Evolutionary conservation across 2,797 vertebrate species (phyloP), one percentile per base, ranked within the genome.

Genomic region (Xyrichtys novacula): DNA sequence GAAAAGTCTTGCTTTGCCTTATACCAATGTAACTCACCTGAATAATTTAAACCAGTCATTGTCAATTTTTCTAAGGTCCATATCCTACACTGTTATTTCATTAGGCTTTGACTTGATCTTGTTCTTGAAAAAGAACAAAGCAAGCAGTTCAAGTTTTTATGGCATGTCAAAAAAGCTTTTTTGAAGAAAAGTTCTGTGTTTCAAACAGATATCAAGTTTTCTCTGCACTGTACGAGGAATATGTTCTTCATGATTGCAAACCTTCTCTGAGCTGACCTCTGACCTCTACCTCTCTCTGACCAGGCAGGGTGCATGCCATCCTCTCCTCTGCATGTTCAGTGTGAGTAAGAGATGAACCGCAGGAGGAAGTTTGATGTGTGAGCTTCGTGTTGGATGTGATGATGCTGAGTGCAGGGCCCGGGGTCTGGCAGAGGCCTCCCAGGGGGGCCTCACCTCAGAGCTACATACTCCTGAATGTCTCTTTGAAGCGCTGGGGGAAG

Each of bases 401-500:
- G 28, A 64, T 26, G 49, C 59, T 40, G 75, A 70, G 65, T 9
- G 26, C 16, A 12, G 48, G 61, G 64, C 64, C 48, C 43, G 46
- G 25, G 76, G 28, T 80, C 71, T 71, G 68, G 68, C 55, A 17
- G 52, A 7, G 48, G 61, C 40, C 50, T 71, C 56, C 80, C 61
- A 1, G 20, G 49, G 62, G 62, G 65, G 46, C 3, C 46, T 73
- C 77, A 75, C 83, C 76, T 79, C 48, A 4, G 46, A 61, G 57
- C 70, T 59, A 43, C 66, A 56, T 6, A n/a, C 78, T 66, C 34
- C 71, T 74, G 70, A 63, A 78, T 63, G 78, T 76, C 79, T 78
- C 71, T 89, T 84, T 88, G 80, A 85, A 85, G 78, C 55, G 57
- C 57, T 48, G 53, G 28, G 44, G 67, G 80, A 63, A 80, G 83